A percentile compares a stretch with the other conserved stretches of the same genome.
These are phyloP conservation scores for Agapornis roseicollis DNA, from an alignment of 2,113 vertebrate genomes.

Conservation along the genomic window DNA sequence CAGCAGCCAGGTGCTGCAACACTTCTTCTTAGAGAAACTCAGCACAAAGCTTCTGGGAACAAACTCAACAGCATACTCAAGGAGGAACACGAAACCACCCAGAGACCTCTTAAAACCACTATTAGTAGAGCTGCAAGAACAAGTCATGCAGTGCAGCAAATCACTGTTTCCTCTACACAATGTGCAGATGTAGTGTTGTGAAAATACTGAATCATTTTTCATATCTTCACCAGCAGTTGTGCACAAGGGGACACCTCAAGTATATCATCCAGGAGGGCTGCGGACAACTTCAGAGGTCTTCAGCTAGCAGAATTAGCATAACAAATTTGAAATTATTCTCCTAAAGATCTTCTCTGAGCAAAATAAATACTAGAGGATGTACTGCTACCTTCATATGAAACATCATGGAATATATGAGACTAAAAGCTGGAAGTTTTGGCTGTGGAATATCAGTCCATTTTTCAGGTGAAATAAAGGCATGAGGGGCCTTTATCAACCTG, in stretches of 20 bases:
- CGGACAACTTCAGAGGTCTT: background rate
- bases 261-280: background rate
- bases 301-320: background rate
- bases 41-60: background rate
- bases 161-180: background rate
- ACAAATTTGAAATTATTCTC: background rate
- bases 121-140: background rate
- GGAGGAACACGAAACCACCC: background rate
- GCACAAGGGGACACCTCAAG: background rate
- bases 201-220: background rate
- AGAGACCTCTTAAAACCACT: background rate
- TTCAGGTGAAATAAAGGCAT: background rate
- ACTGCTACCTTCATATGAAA: fast-evolving
- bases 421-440: background rate
- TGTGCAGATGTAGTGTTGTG: fast-evolving
- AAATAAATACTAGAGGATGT: background rate
- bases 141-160: background rate
- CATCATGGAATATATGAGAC: background rate
- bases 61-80: background rate
- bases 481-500: background rate
- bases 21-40: background rate
- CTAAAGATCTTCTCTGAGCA: background rate
- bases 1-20: background rate
- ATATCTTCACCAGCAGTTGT: background rate
- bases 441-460: background rate